Evolutionary conservation across 1,140 invertebrate genomes (phyloP).

Genomic region (Platorchestia sp.): DNA sequence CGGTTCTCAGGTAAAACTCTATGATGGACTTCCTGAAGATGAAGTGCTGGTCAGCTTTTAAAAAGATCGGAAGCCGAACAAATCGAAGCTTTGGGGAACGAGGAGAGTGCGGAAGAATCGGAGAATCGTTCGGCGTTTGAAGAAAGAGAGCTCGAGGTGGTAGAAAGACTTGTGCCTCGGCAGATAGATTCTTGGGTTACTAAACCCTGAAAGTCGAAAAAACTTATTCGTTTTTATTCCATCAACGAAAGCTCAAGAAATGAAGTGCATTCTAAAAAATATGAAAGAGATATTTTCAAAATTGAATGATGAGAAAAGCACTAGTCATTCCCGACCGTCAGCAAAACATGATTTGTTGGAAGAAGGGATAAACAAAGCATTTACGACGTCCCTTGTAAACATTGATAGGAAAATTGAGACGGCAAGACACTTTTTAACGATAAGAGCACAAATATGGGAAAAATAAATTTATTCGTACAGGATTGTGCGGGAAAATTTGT

Average conservation of each 20-base stretch:
- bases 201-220: neutral
- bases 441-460: neutral
- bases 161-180: neutral
- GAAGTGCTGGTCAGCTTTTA: neutral
- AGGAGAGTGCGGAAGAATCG: neutral
- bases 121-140: neutral
- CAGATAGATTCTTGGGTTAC: neutral
- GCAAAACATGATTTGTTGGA: neutral
- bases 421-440: neutral
- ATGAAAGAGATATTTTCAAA: neutral
- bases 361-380: neutral
- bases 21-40: neutral
- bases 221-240: neutral
- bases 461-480: neutral
- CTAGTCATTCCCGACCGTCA: neutral
- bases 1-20: neutral
- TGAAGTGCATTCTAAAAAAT: neutral
- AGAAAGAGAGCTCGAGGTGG: neutral
- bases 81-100: neutral
- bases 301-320: neutral
- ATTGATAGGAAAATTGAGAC: neutral
- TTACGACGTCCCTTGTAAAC: neutral
- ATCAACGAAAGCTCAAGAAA: neutral
- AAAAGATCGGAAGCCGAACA: neutral
- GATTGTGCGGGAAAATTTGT: neutral